Conservation (phyloP, 2,888 invertebrate genomes). For the Cryptocephalus moraei region DNA sequence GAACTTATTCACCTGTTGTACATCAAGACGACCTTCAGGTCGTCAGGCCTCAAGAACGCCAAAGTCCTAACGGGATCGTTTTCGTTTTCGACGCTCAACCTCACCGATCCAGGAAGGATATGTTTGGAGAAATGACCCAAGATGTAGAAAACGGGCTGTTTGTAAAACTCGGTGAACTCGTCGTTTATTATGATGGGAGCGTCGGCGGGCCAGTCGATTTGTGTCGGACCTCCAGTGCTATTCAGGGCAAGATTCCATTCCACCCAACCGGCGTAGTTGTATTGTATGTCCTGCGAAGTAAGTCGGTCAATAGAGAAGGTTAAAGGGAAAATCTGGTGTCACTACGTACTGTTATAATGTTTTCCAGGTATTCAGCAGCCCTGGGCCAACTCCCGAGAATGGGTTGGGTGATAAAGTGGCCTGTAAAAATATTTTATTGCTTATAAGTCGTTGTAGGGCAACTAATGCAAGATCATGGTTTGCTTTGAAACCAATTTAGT, state of each 20-base stretch:
- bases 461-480: no score
- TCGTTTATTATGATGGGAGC: slow-evolving; percentile 61
- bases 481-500: no score
- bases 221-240: slow-evolving; percentile 68
- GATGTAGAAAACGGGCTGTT: slow-evolving; percentile 81
- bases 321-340: not conserved
- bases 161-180: slow-evolving; percentile 62
- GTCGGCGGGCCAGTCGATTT: slow-evolving; percentile 69
- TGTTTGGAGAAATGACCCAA: slow-evolving; percentile 66
- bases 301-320: no score
- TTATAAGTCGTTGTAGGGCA: not conserved
- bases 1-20: not conserved
- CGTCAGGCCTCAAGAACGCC: slow-evolving; percentile 3
- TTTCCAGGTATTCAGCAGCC: no score
- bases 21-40: not conserved
- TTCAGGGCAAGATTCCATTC: slow-evolving; percentile 87
- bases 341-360: no score
- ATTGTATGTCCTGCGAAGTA: slow-evolving; percentile 50
- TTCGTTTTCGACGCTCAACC: slow-evolving; percentile 1
- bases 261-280: slow-evolving; percentile 72
- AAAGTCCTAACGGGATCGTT: slow-evolving; percentile 2
- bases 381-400: no score
- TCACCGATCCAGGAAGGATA: slow-evolving; percentile 48
- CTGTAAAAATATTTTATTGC: slow-evolving; percentile 35
- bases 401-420: not conserved